A percentile compares a stretch with the other conserved stretches of the same genome.
phyloP scores from a whole-genome alignment of 2,113 vertebrate genomes.

The Pedionomus torquatus region DNA sequence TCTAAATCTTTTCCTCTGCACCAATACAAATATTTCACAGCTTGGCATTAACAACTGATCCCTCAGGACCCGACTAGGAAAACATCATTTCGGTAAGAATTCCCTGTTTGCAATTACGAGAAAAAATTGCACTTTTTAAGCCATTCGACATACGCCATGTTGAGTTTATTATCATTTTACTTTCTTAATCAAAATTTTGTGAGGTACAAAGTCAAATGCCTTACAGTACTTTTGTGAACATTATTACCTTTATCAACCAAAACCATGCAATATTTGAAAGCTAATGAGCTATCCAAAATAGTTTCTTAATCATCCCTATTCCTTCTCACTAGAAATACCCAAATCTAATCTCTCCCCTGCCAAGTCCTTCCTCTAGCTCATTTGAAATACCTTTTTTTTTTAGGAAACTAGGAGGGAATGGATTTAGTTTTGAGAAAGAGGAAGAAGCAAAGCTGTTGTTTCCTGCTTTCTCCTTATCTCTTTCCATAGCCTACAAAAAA shows the following conservation, averaged over 20 bases:
- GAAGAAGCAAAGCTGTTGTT: not conserved
- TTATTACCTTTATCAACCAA: conserved; percentile 8
- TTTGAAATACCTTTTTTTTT: not conserved
- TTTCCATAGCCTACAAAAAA: not conserved
- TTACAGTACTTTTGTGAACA: not conserved
- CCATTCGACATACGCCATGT: not conserved
- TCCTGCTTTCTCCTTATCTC: not conserved
- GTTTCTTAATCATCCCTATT: not conserved
- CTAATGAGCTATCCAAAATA: not conserved
- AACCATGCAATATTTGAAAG: conserved; percentile 18
- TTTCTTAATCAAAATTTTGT: conserved; percentile 24
- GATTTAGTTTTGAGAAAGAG: not conserved
- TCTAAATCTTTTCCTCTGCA: not conserved
- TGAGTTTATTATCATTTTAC: not conserved
- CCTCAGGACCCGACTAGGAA: not conserved
- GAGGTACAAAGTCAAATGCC: not conserved
- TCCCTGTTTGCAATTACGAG: not conserved
- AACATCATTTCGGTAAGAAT: not conserved
- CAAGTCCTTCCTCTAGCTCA: not conserved
- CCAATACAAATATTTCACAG: not conserved
- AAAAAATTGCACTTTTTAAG: not conserved
- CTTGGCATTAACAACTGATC: not conserved
- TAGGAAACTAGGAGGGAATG: not conserved
- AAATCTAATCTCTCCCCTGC: not conserved
- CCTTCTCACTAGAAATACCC: not conserved